Base-by-base conservation (phyloP, 2,797 vertebrate genomes). In the Morus bassanus region DNA sequence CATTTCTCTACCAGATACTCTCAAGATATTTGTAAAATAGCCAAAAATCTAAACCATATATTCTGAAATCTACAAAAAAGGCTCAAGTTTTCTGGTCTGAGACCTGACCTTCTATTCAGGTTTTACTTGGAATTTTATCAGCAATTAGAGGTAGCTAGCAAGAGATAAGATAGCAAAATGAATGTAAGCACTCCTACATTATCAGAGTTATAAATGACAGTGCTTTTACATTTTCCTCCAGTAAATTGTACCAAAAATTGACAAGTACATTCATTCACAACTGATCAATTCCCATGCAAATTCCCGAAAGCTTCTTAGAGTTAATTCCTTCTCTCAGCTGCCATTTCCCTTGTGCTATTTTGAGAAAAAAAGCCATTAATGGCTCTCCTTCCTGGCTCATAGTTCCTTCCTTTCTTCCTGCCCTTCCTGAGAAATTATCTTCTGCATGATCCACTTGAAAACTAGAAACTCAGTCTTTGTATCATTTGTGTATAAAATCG, bases 321-420 rank as follows among this genome's bases (percentile, higher is more conserved):
- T 41, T 81, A 81, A 76, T 95, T 95, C 63, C 35, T 90, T 86
- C 79, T 88, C 59, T 90, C 54, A 79, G 51, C n/a, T 94, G 70
- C 79, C 72, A 63, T 89, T 92, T 94, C 70, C 43, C 39, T 63
- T 59, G 41, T 57, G 56, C 64, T 96, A 79, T 94, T 95, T 83
- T 80, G 51, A 89, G 81, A 25, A 61, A 63, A 60, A 30, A 28
- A 67, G 10, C 3, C 45, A 86, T 69, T 93, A 78, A 85, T 88
- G 51, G 39, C n/a, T 88, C 35, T 90, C 28, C 43, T 94, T 94
- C 88, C 88, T 79, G 56, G 33, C 45, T 96, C 24, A 45, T 17
- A 85, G 56, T 87, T 95, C 83, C 79, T 91, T 95, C 82, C 65
- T 82, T 69, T 88, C 79, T 88, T 74, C 65, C 67, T 93, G 70